Evolutionary conservation across 2,113 vertebrate genomes (phyloP).

Genomic region (Saguinus midas): DNA sequence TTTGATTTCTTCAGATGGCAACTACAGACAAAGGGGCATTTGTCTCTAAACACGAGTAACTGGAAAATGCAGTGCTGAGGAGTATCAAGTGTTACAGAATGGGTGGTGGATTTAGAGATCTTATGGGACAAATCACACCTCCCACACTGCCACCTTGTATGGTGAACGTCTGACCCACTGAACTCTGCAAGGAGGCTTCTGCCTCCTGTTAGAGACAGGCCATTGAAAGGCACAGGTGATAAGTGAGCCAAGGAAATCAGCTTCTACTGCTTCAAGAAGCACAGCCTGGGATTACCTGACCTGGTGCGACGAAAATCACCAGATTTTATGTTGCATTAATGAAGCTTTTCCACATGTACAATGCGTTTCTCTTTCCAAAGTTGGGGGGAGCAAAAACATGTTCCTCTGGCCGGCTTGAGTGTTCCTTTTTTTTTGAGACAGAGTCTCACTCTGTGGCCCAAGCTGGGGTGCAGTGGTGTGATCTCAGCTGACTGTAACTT

Average conservation of each 20-base stretch:
- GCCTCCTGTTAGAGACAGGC: not conserved
- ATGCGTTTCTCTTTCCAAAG: not conserved
- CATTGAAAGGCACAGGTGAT: not conserved
- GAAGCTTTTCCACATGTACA: not conserved
- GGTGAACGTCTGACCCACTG: not conserved
- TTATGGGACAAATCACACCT: not conserved
- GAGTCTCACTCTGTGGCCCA: no score
- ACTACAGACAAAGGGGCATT: not conserved
- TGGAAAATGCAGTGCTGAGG: not conserved
- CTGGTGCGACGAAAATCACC: rapidly evolving
- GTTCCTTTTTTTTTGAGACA: no score
- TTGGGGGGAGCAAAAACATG: rapidly evolving
- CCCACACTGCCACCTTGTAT: rapidly evolving
- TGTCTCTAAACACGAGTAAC: not conserved
- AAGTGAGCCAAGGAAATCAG: not conserved
- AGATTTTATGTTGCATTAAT: not conserved
- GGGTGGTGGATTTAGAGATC: not conserved
- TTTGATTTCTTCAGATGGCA: not conserved
- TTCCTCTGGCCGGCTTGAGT: not conserved
- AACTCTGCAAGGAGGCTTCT: not conserved
- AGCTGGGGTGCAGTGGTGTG: no score
- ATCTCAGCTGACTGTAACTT: no score
- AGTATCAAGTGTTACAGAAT: not conserved
- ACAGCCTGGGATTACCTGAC: not conserved
- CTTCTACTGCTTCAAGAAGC: not conserved